Evolutionary conservation across 2,113 vertebrate species (phyloP).

Genomic region (Phodopus roborovskii): DNA sequence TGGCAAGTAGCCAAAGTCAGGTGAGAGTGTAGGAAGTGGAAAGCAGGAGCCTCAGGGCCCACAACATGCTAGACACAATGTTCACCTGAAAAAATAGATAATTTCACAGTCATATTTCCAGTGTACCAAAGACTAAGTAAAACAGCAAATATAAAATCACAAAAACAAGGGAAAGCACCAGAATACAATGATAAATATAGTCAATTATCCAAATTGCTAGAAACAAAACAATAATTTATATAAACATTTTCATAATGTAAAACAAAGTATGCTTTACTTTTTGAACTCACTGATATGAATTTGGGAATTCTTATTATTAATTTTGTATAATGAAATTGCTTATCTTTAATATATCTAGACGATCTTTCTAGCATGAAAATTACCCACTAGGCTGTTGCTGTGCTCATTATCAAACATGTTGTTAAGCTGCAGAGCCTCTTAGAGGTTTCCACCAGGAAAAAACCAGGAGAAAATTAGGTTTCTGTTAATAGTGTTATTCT

Average conservation of each 20-base stretch:
- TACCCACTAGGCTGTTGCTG: neutral
- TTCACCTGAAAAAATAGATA: slow-evolving; percentile 4
- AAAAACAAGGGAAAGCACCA: slow-evolving; percentile 35
- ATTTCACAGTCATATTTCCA: slow-evolving; percentile 47
- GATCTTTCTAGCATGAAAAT: slow-evolving; percentile 22
- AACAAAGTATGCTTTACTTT: slow-evolving; percentile 9
- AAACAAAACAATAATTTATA: slow-evolving; percentile 51
- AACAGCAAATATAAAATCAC: slow-evolving; percentile 42
- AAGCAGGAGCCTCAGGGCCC: neutral
- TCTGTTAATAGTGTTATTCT: slow-evolving; percentile 54
- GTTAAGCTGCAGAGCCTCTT: slow-evolving; percentile 26
- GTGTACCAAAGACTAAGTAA: neutral
- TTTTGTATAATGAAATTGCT: slow-evolving; percentile 49
- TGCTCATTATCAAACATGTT: slow-evolving; percentile 32
- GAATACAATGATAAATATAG: neutral
- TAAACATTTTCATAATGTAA: slow-evolving; percentile 48
- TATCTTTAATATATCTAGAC: slow-evolving; percentile 27
- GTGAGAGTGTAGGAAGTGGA: neutral
- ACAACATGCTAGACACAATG: neutral
- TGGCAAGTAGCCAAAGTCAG: slow-evolving; percentile 3
- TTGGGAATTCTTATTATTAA: slow-evolving; percentile 41
- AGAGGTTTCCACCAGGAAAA: slow-evolving; percentile 44
- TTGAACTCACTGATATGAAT: slow-evolving; percentile 39
- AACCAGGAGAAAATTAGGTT: slow-evolving; percentile 50
- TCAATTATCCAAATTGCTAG: slow-evolving; percentile 34